phyloP scores from a whole-genome alignment of 1,140 invertebrate species.

The Bursaphelenchus mucronatus region DNA sequence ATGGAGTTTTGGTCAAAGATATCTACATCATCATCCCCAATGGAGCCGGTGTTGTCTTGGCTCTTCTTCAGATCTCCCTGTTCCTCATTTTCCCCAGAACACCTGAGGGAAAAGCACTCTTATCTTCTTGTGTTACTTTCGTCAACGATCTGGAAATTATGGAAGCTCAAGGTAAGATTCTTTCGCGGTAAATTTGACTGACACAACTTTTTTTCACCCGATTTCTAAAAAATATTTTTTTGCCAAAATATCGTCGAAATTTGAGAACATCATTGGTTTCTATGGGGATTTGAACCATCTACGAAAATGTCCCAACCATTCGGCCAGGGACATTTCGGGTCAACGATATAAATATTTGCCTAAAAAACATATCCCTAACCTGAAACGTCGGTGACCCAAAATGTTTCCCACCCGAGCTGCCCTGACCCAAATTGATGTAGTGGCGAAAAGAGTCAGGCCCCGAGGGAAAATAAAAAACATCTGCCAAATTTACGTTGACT shows the following conservation, averaged over 20 bases:
- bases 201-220: neutral
- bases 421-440: too few species aligned
- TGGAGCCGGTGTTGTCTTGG: conserved; percentile 50
- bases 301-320: neutral
- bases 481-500: too few species aligned
- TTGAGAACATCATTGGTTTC: conserved; percentile 2
- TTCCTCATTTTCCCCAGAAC: conserved; percentile 51
- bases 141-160: conserved; percentile 28
- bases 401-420: too few species aligned
- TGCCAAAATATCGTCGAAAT: neutral
- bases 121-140: conserved; percentile 31
- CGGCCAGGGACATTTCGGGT: neutral
- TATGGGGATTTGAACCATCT: conserved; percentile 10
- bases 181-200: too few species aligned
- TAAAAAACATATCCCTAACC: too few species aligned
- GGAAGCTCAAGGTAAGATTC: conserved; percentile 32
- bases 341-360: neutral
- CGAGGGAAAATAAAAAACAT: too few species aligned
- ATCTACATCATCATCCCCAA: conserved; percentile 58
- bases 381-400: too few species aligned
- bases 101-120: conserved; percentile 31
- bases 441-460: too few species aligned
- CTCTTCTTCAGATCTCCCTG: conserved; percentile 54
- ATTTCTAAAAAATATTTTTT: neutral
- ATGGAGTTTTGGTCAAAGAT: conserved; percentile 51